phyloP scores from a whole-genome alignment of 2,888 invertebrate genomes.

The Teinopalpus imperialis region DNA sequence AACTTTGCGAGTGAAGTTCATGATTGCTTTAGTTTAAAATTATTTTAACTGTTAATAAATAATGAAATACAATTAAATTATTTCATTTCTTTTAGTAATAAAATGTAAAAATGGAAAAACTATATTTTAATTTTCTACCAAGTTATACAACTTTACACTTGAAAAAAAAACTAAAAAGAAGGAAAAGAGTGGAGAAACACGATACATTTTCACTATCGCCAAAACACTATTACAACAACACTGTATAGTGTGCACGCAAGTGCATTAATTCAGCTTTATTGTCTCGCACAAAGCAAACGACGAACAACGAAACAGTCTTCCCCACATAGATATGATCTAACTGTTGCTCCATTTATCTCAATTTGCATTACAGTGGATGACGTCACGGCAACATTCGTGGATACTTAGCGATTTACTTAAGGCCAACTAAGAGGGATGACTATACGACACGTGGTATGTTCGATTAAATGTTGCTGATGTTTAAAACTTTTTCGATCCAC shows the following conservation, averaged over 20 bases:
- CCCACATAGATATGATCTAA: slow-evolving; percentile 25
- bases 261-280: slow-evolving; percentile 19
- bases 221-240: slow-evolving; percentile 15
- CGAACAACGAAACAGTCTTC: slow-evolving; percentile 24
- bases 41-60: no score
- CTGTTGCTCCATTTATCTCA: slow-evolving; percentile 23
- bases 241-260: no score
- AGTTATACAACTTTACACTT: no score
- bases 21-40: no score
- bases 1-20: no score
- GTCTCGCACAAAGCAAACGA: slow-evolving; percentile 16
- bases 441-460: not conserved
- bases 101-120: no score
- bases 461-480: no score
- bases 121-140: no score
- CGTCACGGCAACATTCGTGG: slow-evolving; percentile 9
- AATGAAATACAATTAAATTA: no score
- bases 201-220: slow-evolving; percentile 2
- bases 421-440: slow-evolving; percentile 2
- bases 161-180: slow-evolving; percentile 2
- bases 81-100: no score
- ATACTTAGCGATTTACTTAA: slow-evolving; percentile 13
- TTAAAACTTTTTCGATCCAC: no score
- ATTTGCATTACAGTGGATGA: slow-evolving; percentile 21
- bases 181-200: not conserved